These are phyloP conservation scores for Mormyrops boulengeri DNA, from an alignment of 2,797 vertebrate species.

Conservation along the genomic window DNA sequence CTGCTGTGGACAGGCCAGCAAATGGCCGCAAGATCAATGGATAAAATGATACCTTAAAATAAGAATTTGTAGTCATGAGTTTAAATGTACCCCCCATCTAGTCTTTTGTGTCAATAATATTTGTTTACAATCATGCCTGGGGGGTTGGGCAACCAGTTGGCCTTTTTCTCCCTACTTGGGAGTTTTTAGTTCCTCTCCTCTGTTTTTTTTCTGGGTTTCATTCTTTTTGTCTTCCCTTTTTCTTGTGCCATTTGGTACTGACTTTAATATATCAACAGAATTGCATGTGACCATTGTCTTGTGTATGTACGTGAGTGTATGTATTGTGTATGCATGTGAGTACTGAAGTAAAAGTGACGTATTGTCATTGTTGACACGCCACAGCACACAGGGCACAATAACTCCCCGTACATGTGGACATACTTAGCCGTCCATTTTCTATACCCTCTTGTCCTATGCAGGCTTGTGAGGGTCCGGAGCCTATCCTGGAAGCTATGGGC, in stretches of 20 bases:
- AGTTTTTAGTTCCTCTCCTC: background rate
- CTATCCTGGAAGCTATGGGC: background rate
- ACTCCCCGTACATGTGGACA: background rate
- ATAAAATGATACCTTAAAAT: background rate
- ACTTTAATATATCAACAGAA: background rate
- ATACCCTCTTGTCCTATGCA: background rate
- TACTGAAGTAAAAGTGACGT: background rate
- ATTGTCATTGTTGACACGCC: background rate
- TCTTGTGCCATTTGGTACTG: background rate
- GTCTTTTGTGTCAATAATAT: background rate
- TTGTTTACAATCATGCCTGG: background rate
- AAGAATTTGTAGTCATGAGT: background rate
- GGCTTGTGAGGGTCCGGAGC: background rate
- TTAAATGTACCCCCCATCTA: background rate
- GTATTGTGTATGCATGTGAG: background rate
- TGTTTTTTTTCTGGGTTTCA: background rate
- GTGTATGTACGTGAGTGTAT: background rate
- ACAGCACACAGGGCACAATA: background rate
- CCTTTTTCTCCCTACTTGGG: background rate
- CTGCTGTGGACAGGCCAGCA: background rate
- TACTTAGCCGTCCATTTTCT: background rate
- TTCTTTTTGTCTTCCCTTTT: background rate
- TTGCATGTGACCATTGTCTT: background rate
- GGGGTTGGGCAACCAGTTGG: background rate
- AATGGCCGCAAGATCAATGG: background rate